Evolutionary conservation across 2,797 vertebrate genomes (phyloP).

Genomic region (Takifugu rubripes): DNA sequence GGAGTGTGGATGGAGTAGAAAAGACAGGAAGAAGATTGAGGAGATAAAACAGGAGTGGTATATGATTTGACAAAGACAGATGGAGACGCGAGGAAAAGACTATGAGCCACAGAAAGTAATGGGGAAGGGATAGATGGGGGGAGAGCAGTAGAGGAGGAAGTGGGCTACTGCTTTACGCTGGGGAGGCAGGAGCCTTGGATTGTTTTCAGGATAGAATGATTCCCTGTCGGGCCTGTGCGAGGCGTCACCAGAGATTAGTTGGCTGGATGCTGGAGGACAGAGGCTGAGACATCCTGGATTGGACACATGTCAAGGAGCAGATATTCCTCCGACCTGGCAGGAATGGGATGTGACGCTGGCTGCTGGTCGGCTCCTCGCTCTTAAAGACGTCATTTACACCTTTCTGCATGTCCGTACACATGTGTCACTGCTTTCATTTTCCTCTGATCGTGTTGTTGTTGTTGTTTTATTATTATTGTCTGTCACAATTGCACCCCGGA

Average conservation of each 20-base stretch:
- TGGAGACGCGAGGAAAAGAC: conserved; percentile 63
- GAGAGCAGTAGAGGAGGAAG: conserved; percentile 36
- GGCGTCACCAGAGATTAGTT: conserved; percentile 73
- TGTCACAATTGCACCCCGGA: too few relatives aligned
- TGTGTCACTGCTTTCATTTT: too few relatives aligned
- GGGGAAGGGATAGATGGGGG: conserved; percentile 47
- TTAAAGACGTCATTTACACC: conserved; percentile 25
- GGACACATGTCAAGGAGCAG: conserved; percentile 69
- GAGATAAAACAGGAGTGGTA: conserved; percentile 55
- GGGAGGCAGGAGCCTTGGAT: conserved; percentile 52
- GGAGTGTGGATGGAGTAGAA: conserved; percentile 29
- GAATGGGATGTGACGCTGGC: conserved; percentile 69
- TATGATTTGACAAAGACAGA: conserved; percentile 69
- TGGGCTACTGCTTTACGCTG: conserved; percentile 43
- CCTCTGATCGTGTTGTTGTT: too few relatives aligned
- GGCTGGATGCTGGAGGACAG: conserved; percentile 53
- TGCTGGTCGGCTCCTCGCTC: conserved; percentile 26
- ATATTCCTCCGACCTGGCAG: conserved; percentile 63
- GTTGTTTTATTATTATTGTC: too few relatives aligned
- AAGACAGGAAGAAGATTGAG: conserved; percentile 48
- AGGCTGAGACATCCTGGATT: conserved; percentile 60
- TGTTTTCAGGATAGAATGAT: conserved; percentile 72
- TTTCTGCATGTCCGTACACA: conserved; percentile 30
- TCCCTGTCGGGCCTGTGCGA: conserved; percentile 59
- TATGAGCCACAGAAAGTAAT: conserved; percentile 53